Evolutionary conservation across 2,113 vertebrate genomes (phyloP), one percentile per base, ranked within the genome.

Genomic region (Galeopterus variegatus): DNA sequence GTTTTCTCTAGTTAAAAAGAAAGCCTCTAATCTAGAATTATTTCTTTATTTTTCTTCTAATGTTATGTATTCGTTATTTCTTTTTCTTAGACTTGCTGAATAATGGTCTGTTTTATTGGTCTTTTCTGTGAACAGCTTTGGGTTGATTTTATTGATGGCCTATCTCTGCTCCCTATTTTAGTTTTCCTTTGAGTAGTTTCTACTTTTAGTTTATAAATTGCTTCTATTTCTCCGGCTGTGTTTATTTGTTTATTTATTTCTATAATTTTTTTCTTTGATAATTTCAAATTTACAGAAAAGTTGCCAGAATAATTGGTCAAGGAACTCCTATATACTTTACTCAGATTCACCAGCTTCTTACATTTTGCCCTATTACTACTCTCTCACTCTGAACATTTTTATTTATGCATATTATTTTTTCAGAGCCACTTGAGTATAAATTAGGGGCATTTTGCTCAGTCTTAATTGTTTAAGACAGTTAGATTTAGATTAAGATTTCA

Each of bases 121-220:
- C 28, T 86, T 70, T 93, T 58, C 75, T 10, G 58, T 24, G 21
- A 86, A 72, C 12, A 87, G 50, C 73, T 91, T 91, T 81, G 33
- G 15, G 58, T 91, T 91, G 67, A 13, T 31, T 90, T 95, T 96
- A 45, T 52, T 94, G 50, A n/a, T 75, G 81, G 15, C 65, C 18
- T 26, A 72, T 79, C 36, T 70, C 8, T 75, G 2, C 5, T 60
- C 15, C 52, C n/a, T 17, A 21, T 75, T 83, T 76, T 88, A 87
- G n/a, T 45, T 75, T 94, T 26, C 33, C 15, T 72, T 72, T 50
- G 33, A 64, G 80, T 86, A 36, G 8, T 67, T 84, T 70, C 31
- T 86, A 52, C 58, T 94, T 96, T 83, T 85, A 85, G 75, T 96
- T 83, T 85, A 85, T 81, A 87, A 75, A 75, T 54, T 62, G 9